Evolutionary conservation across 1,140 invertebrate species (phyloP), one percentile per base, ranked within the genome.

Genomic region (Aphaenogaster rudis): DNA sequence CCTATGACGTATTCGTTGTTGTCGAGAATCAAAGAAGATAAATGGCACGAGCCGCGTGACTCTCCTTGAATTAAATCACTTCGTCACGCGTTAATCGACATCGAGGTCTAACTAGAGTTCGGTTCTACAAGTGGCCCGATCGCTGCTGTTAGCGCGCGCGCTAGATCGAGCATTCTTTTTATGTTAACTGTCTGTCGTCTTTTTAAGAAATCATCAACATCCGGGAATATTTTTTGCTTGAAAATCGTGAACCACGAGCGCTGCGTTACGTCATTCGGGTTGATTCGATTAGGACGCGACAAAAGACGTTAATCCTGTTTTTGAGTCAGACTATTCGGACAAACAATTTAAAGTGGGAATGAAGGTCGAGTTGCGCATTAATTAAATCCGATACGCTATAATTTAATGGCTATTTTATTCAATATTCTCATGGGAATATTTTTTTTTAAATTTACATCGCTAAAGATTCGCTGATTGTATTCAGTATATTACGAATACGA

Each of bases 31-130:
- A 48, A 63, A n/a, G 42, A 88, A 78, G 59, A 69, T 54, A 28
- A 64, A 1, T 15, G 15, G 50, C 67, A 39, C 54, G 54, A 69
- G 57, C 11, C 39, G 9, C 4, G 17, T 54, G 33, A 66, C 17
- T 72, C 33, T 59, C n/a, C 42, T 52, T 5, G 72, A 78, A 86
- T 86, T 77, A 59, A 79, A 66, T 33, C 54, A 52, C 45, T 52
- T 54, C 15, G 8, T 59, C 63, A 57, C 67, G 61, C 69, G 50
- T 86, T 78, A 78, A 78, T 77, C 17, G 6, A 82, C n/a, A 13
- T 69, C 59, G 4, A 28, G 11, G 39, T 48, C 50, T 71, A 39
- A 57, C n/a, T 39, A 15, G 39, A 67, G 36, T 59, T 59, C n/a
- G 33, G 5, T 63, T 81, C 13, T 21, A 74, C 59, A 36, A 59